Conservation (phyloP, 2,113 vertebrate species). For the Hucho hucho region DNA sequence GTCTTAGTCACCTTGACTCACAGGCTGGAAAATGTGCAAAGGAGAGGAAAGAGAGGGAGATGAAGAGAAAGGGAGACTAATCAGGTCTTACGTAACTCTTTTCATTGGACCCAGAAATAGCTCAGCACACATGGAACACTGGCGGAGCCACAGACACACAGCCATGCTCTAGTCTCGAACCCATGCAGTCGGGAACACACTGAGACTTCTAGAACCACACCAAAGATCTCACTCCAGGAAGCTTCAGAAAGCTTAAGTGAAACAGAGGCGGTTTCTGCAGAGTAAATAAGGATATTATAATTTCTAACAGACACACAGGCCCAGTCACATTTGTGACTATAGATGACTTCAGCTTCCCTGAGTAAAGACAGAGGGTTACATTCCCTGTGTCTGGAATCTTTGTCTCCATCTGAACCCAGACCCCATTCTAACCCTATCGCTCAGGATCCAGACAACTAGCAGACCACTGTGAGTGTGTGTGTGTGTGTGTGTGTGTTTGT, state of each 20-base stretch:
- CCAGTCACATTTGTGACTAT: not conserved
- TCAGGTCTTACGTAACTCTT: slow-evolving; percentile 54
- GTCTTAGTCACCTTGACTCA: not conserved
- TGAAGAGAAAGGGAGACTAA: slow-evolving; percentile 24
- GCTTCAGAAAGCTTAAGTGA: too few species aligned
- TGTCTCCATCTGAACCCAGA: not conserved
- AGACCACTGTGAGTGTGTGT: too few species aligned
- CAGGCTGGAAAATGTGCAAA: not conserved
- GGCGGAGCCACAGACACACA: not conserved
- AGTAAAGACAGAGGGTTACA: not conserved
- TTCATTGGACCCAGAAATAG: slow-evolving; percentile 47
- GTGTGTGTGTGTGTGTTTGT: slow-evolving; percentile 5
- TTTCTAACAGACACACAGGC: not conserved
- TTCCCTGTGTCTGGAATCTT: not conserved
- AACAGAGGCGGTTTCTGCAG: too few species aligned
- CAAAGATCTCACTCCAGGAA: too few species aligned
- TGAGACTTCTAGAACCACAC: slow-evolving; percentile 8
- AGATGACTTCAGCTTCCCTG: not conserved
- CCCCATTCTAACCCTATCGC: not conserved
- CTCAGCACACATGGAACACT: slow-evolving; percentile 3
- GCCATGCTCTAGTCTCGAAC: not conserved
- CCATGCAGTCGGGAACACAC: slow-evolving; percentile 9
- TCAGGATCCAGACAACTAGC: not conserved
- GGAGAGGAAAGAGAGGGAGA: not conserved
- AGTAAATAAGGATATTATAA: too few species aligned